These are phyloP conservation scores for Tenualosa thibaudeaui DNA, from an alignment of 2,797 vertebrate species.

Conservation along the genomic window DNA sequence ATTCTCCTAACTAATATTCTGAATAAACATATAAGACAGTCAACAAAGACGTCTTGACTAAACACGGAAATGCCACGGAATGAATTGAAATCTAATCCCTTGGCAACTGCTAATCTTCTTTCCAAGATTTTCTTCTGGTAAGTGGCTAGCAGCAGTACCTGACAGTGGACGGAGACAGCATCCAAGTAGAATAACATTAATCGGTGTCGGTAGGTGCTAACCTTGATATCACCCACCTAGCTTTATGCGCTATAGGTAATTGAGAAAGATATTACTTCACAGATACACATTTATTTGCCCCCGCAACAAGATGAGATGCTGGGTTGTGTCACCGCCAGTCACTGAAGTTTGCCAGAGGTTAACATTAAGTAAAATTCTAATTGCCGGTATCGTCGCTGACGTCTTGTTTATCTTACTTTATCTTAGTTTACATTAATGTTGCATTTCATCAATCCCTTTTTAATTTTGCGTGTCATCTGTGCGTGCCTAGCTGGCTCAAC, in stretches of 20 bases:
- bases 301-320: background rate
- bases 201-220: background rate
- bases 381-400: background rate
- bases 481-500: conserved; percentile 85
- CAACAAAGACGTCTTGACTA: background rate
- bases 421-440: no score
- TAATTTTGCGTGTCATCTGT: background rate
- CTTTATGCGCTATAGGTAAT: background rate
- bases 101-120: conserved; percentile 83
- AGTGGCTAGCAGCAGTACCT: conserved; percentile 57
- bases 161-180: background rate
- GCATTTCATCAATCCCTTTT: background rate
- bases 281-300: background rate
- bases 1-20: background rate
- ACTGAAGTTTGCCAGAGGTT: background rate
- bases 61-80: background rate
- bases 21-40: background rate
- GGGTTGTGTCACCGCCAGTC: background rate
- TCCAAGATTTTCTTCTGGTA: conserved; percentile 94
- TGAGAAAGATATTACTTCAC: background rate
- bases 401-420: background rate
- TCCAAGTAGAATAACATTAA: background rate
- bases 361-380: background rate
- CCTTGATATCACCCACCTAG: background rate
- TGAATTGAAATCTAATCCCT: conserved; percentile 80